Evolutionary conservation across 2,113 vertebrate species (phyloP).

Genomic region (Limanda limanda): DNA sequence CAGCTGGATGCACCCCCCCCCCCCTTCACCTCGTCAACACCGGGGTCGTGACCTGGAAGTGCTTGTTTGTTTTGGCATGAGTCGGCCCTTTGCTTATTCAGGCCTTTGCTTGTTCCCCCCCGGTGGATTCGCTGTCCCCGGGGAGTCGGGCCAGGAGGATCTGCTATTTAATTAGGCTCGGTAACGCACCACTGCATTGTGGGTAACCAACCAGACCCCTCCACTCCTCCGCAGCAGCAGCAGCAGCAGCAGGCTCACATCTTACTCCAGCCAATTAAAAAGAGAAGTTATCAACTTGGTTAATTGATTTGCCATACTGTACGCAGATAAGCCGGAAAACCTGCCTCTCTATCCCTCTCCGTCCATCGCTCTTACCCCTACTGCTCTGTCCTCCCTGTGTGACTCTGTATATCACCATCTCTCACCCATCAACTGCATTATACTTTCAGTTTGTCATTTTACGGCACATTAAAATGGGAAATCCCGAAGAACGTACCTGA

Average conservation of each 20-base stretch:
- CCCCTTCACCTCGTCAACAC: constrained; percentile 14
- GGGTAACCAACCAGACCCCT: constrained; percentile 68
- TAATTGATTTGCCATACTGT: constrained; percentile 83
- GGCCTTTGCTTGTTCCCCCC: constrained; percentile 4
- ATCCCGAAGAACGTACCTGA: no score
- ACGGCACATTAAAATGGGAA: constrained; percentile 7
- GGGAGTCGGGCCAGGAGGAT: constrained; percentile 61
- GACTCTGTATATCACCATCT: constrained; percentile 8
- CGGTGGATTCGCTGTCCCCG: constrained; percentile 41
- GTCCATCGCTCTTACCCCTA: background rate
- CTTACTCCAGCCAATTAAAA: constrained; percentile 84
- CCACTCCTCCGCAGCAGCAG: background rate
- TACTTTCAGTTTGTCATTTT: constrained; percentile 41
- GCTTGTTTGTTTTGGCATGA: constrained; percentile 61
- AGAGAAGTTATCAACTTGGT: constrained; percentile 80
- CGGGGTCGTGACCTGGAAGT: constrained; percentile 62
- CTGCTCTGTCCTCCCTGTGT: background rate
- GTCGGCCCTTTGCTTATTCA: constrained; percentile 32
- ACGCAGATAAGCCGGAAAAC: constrained; percentile 52
- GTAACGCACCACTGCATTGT: constrained; percentile 78
- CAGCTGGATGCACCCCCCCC: background rate
- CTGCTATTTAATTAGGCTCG: constrained; percentile 79
- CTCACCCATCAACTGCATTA: constrained; percentile 45
- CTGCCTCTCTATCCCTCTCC: no score
- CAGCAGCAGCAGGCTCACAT: background rate